A percentile compares a stretch with the other conserved stretches of the same genome.
phyloP scores from a whole-genome alignment of 2,797 vertebrate species.

The Chiroxiphia lanceolata region DNA sequence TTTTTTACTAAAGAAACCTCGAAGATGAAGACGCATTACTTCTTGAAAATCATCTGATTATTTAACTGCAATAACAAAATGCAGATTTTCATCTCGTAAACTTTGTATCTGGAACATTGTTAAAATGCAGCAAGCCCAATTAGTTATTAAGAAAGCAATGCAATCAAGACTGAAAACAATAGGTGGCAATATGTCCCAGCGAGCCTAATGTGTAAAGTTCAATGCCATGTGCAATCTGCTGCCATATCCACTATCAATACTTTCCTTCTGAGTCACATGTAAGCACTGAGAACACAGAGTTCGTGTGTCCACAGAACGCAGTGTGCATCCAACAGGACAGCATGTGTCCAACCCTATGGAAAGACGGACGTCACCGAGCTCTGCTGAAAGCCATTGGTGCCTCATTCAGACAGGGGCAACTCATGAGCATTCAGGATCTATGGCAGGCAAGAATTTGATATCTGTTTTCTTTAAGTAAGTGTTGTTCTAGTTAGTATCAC shows the following conservation, averaged over 20 bases:
- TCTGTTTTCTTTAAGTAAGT: neutral
- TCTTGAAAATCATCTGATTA: neutral
- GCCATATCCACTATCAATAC: slow-evolving; percentile 61
- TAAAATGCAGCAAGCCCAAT: neutral
- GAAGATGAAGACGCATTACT: rapidly evolving
- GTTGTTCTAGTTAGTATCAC: neutral
- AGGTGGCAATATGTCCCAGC: slow-evolving; percentile 61
- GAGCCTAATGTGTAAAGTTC: slow-evolving; percentile 9
- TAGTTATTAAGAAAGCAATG: slow-evolving; percentile 27
- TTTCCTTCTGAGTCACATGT: slow-evolving; percentile 50
- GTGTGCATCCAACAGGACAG: slow-evolving; percentile 48
- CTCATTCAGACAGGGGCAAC: neutral
- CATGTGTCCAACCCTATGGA: slow-evolving; percentile 3
- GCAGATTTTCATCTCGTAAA: neutral
- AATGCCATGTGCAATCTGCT: slow-evolving; percentile 50
- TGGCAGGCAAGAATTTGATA: neutral
- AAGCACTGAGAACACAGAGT: neutral
- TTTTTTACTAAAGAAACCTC: neutral
- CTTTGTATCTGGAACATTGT: neutral
- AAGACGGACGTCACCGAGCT: neutral
- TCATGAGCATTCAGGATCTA: neutral
- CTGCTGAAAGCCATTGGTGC: slow-evolving; percentile 13
- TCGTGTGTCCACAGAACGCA: neutral
- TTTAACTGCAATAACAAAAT: neutral
- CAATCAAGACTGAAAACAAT: slow-evolving; percentile 56